These are phyloP conservation scores for Zaprionus bogoriensis DNA, from an alignment of 2,888 invertebrate genomes.

Conservation along the genomic window DNA sequence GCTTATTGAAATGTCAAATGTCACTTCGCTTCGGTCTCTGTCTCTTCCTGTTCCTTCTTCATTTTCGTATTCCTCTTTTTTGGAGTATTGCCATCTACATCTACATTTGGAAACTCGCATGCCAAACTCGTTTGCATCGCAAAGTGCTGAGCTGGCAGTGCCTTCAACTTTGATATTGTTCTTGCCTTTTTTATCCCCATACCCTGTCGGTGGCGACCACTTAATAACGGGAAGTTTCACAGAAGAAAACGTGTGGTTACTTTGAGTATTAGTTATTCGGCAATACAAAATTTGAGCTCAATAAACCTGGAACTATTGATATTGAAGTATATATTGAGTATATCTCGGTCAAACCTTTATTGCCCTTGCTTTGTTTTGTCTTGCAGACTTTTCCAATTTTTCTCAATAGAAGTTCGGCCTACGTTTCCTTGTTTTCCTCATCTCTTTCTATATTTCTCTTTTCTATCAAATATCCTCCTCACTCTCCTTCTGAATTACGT, in stretches of 20 bases:
- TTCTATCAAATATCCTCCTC: neutral
- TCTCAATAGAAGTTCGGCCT: too few species aligned
- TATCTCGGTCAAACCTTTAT: too few species aligned
- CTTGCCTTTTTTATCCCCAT: neutral
- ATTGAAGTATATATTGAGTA: too few species aligned
- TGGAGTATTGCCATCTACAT: slow-evolving; percentile 25
- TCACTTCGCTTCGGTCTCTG: slow-evolving; percentile 14
- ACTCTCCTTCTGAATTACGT: neutral
- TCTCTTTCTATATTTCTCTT: slow-evolving; percentile 10
- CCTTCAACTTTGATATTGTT: slow-evolving; percentile 11
- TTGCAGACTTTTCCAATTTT: too few species aligned
- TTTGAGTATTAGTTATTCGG: neutral
- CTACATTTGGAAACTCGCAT: slow-evolving; percentile 21
- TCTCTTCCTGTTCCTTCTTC: neutral
- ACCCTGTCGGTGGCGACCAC: too few species aligned
- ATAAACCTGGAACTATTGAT: too few species aligned
- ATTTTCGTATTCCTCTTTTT: neutral
- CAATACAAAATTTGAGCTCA: too few species aligned
- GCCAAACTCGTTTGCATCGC: slow-evolving; percentile 39
- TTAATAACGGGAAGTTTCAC: too few species aligned
- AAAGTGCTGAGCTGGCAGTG: slow-evolving; percentile 66
- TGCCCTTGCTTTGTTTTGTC: too few species aligned
- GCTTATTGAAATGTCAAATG: slow-evolving; percentile 42
- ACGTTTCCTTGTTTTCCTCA: too few species aligned
- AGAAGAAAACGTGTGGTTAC: neutral